These are phyloP conservation scores for Automeris io DNA, from an alignment of 2,888 invertebrate genomes.

Conservation along the genomic window DNA sequence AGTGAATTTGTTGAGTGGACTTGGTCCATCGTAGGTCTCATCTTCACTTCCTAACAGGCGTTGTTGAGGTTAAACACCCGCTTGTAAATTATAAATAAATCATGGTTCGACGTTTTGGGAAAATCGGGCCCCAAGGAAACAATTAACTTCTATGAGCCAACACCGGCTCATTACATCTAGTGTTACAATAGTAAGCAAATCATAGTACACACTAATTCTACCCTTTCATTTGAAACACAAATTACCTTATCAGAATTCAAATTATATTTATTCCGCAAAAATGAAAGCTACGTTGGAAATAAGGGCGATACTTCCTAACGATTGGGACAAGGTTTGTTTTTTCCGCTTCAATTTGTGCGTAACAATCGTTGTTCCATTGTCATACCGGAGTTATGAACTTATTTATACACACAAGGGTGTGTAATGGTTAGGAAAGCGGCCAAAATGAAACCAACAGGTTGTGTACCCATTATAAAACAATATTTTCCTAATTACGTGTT, in stretches of 20 bases:
- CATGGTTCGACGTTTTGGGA: no score
- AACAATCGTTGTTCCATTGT: conserved; percentile 26
- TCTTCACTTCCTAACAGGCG: no score
- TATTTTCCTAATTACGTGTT: neutral
- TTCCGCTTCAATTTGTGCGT: conserved; percentile 23
- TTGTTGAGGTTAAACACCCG: no score
- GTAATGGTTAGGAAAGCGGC: conserved; percentile 12
- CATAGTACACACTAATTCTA: no score
- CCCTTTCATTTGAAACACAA: neutral
- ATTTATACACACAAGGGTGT: conserved; percentile 32
- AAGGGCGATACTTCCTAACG: neutral
- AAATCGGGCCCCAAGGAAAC: no score
- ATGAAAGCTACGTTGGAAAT: conserved; percentile 13
- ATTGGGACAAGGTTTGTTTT: conserved; percentile 20
- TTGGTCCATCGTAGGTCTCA: no score
- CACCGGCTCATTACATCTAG: no score
- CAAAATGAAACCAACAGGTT: conserved; percentile 15
- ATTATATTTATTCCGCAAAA: neutral
- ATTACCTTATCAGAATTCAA: conserved; percentile 1
- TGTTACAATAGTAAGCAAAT: no score
- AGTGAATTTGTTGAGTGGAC: no score
- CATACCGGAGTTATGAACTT: conserved; percentile 33
- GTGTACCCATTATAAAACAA: neutral
- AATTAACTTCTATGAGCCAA: no score
- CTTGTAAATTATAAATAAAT: no score